These are phyloP conservation scores for Chorisops tibialis DNA, from an alignment of 2,888 invertebrate genomes.

Conservation along the genomic window DNA sequence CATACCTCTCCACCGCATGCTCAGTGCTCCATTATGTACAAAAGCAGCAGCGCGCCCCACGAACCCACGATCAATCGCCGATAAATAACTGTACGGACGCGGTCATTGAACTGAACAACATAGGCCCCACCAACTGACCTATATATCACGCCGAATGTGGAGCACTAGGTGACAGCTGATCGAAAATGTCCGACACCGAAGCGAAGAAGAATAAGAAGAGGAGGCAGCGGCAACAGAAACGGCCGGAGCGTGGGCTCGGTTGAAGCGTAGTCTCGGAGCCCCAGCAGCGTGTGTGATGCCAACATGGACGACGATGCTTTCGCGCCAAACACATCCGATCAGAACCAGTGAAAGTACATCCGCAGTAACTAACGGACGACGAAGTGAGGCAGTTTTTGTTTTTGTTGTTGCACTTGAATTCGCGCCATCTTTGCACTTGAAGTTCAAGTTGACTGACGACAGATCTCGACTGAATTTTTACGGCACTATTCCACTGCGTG, in stretches of 20 bases:
- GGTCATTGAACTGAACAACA: constrained; percentile 43
- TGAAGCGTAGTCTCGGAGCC: background rate
- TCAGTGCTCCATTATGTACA: constrained; percentile 12
- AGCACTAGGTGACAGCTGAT: constrained; percentile 48
- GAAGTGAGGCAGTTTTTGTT: background rate
- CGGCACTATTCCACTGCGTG: background rate
- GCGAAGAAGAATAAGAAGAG: constrained; percentile 29
- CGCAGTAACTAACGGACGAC: constrained; percentile 29
- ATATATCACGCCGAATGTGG: constrained; percentile 45
- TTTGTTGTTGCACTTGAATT: constrained; percentile 17
- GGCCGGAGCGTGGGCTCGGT: background rate
- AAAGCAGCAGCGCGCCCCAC: constrained; percentile 18
- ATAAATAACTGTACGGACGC: constrained; percentile 35
- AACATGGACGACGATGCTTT: constrained; percentile 6
- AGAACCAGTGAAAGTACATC: constrained; percentile 37
- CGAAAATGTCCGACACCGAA: constrained; percentile 37
- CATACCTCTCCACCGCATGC: background rate
- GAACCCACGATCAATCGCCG: background rate
- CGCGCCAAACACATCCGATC: constrained; percentile 27
- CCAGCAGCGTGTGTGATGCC: background rate
- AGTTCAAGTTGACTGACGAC: constrained; percentile 20
- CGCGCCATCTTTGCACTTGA: constrained; percentile 18
- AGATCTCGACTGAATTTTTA: constrained; percentile 14
- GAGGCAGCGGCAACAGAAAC: constrained; percentile 17
- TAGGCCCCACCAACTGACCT: constrained; percentile 44